A percentile compares a stretch with the other conserved stretches of the same genome.
Conservation (phyloP, 2,797 vertebrate species). For the Amblyraja radiata region DNA sequence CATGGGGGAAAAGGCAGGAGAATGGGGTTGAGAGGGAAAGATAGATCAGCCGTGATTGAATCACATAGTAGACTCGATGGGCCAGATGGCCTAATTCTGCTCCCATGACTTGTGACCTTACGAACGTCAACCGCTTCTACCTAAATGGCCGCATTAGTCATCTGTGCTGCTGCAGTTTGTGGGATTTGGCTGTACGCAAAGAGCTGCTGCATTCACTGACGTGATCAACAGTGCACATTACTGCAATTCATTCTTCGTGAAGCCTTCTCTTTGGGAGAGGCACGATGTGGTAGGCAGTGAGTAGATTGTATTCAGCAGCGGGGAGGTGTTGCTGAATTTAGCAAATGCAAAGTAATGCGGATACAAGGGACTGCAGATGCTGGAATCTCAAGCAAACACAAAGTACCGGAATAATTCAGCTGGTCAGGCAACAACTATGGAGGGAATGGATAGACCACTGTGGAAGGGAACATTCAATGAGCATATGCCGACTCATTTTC, state of each 20-base stretch:
- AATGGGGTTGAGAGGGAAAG: no score
- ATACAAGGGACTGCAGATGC: no score
- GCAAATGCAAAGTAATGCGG: neutral
- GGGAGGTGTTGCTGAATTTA: neutral
- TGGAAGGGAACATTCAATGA: neutral
- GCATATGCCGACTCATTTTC: neutral
- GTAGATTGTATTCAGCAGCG: neutral
- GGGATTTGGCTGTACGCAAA: constrained; percentile 16
- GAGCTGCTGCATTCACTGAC: neutral
- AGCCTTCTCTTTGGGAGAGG: neutral
- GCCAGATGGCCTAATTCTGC: no score
- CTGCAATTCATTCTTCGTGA: neutral
- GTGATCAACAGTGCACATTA: neutral
- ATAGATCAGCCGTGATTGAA: no score
- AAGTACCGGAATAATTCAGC: no score
- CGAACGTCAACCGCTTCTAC: neutral
- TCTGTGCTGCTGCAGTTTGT: neutral
- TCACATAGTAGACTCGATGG: no score
- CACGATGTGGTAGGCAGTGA: neutral
- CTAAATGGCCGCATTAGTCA: neutral
- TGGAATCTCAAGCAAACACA: no score
- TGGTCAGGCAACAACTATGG: no score
- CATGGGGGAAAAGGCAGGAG: no score
- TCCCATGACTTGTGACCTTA: no score
- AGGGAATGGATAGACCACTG: neutral